phyloP scores from a whole-genome alignment of 1,140 invertebrate genomes.

The Pseudomyrmex concolor region DNA sequence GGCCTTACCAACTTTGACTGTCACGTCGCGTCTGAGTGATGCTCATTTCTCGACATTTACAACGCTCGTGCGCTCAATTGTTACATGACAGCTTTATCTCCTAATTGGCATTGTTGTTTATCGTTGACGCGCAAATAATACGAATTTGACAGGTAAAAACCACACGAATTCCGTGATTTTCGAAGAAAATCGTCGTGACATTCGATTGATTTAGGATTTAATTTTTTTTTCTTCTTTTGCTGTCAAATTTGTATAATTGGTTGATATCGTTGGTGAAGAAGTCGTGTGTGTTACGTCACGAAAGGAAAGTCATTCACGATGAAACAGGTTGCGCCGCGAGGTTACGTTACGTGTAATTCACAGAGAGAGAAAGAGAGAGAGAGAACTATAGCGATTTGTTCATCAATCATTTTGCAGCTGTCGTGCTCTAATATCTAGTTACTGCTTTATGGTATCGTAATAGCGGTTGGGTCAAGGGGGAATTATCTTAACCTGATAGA shows the following conservation, averaged over 20 bases:
- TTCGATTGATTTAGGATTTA: too few species aligned
- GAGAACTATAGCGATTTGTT: slow-evolving; percentile 19
- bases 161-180: too few species aligned
- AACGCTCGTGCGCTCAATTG: too few species aligned
- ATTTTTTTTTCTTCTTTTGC: too few species aligned
- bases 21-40: slow-evolving; percentile 6
- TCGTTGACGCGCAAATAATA: too few species aligned
- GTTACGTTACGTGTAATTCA: slow-evolving; percentile 12
- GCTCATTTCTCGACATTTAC: background rate
- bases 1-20: background rate
- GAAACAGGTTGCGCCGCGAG: slow-evolving; percentile 21
- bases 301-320: slow-evolving; percentile 35
- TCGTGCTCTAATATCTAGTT: slow-evolving; percentile 30
- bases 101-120: too few species aligned
- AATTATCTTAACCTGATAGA: background rate
- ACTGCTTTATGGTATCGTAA: background rate
- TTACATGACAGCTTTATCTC: background rate
- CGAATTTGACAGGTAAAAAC: too few species aligned
- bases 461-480: background rate
- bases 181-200: too few species aligned
- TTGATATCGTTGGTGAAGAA: background rate
- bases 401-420: slow-evolving; percentile 53
- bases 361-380: background rate
- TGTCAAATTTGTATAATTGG: background rate
- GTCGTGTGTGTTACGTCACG: slow-evolving; percentile 21